These are phyloP conservation scores for Nowickia ferox DNA, from an alignment of 2,888 invertebrate genomes.

Conservation along the genomic window DNA sequence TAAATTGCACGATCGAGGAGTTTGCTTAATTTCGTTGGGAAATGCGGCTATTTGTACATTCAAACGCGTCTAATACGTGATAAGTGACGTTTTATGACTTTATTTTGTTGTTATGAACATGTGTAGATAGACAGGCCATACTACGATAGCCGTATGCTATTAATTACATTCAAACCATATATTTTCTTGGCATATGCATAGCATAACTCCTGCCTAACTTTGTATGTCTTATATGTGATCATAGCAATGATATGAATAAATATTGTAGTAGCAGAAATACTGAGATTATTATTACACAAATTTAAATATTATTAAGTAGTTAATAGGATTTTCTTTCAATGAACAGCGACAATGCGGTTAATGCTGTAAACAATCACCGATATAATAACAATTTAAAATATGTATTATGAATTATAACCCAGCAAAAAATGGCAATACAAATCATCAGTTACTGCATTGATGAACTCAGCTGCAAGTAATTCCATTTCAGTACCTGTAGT, in stretches of 20 bases:
- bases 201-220: slow-evolving; percentile 22
- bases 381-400: slow-evolving; percentile 32
- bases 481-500: no score
- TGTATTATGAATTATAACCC: slow-evolving; percentile 21
- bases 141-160: slow-evolving; percentile 26
- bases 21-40: slow-evolving; percentile 45
- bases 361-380: slow-evolving; percentile 37
- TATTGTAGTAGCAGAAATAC: slow-evolving; percentile 32
- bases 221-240: background rate
- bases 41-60: slow-evolving; percentile 67
- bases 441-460: no score
- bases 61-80: slow-evolving; percentile 69
- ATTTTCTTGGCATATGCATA: slow-evolving; percentile 19
- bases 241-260: background rate
- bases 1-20: slow-evolving; percentile 44
- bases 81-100: slow-evolving; percentile 72
- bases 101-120: slow-evolving; percentile 66
- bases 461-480: no score
- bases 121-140: slow-evolving; percentile 49
- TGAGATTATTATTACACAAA: slow-evolving; percentile 37
- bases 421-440: no score
- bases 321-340: slow-evolving; percentile 40
- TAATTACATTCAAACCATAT: slow-evolving; percentile 37
- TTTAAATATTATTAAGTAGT: slow-evolving; percentile 47
- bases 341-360: slow-evolving; percentile 13